Base-by-base conservation (phyloP, 2,888 invertebrate genomes). In the Subacronicta megacephala region DNA sequence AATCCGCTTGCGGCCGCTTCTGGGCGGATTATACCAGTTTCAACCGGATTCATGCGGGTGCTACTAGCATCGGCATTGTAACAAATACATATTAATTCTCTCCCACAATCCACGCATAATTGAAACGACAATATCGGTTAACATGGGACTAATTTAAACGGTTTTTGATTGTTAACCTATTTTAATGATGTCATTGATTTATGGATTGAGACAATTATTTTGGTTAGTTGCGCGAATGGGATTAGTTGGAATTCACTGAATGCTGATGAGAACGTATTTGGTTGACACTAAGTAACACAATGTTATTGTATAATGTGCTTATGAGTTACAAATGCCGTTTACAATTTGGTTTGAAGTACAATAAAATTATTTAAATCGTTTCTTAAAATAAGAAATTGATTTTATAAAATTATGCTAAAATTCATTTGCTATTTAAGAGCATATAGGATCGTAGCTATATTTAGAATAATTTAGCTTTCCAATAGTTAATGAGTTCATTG, bases 111-210 rank as follows among this genome's bases (percentile, higher is more conserved):
- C 71, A 47, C 63, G 63, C 71, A 71, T 81, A 79, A 82, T 84
- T 84, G 75, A 80, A 84, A 81, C 63, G 75, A 75, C 75, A 77
- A 81, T 77, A 80, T 78, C 69, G 76, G 81, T 75, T 74, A 72
- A 69, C 63, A 61, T 70, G 65, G 66, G 80, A 73, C 79, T 83
- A 84, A 85, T 85, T 83, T 83, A 76, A 82, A 78, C 72, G 66
- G 77, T 78, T 73, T 82, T 79, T 81, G 80, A 81, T 77, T 72
- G 79, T 69, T 41, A 44, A 68, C 63, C 63, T 74, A 68, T 75
- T 78, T 77, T 77, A 57, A 66, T 74, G 75, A 77, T 80, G 72
- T 75, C 61, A 77, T 61, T 81, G 81, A 85, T 88, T 87, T 83
- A 85, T 71, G 52, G 58, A 56, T 26, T 13, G 50, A 77, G 75